Evolutionary conservation across 2,888 invertebrate species (phyloP), one percentile per base, ranked within the genome.

Genomic region (Macrophya alboannulata): DNA sequence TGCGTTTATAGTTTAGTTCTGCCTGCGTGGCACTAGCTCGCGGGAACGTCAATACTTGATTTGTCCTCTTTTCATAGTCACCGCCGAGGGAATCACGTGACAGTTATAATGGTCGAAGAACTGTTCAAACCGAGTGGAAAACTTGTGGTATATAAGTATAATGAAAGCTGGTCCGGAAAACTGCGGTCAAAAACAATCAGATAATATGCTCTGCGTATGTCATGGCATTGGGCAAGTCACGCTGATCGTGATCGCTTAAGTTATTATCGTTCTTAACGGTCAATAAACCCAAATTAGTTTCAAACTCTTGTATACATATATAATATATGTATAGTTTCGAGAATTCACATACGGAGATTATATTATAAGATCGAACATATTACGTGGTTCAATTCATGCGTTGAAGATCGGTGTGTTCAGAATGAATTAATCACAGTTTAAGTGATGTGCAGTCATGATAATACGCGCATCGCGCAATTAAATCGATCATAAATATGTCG

Each of bases 11-110:
- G 25, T 45, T 31, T 15, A 55, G 37, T 77, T 37, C 21, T 77
- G 77, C 55, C 55, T 48, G 55, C 77, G 55, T 77, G 77, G 48
- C 77, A 51, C 55, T 77, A 25, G 77, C 31, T 77, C 15, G 74
- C 43, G 55, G 25, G 55, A 77, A 77, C 77, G 77, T 77, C 77
- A 77, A 77, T 77, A 77, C 51, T 77, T 17, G 55, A 77, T 77
- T 55, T 77, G 77, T 77, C 77, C 77, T 77, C 77, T 77, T 77
- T 77, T 77, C 77, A 62, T 25, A 51, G 10, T n/a, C 43, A 43
- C 45, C 72, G 45, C 72, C n/a, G 74, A 43, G 74, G n/a, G 55
- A 55, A 51, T 51, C 77, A 51, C 77, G 77, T 51, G 17, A 77
- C 51, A 45, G 45, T 12, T 68, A 21, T 40, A 45, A 74, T 74